Evolutionary conservation across 37 sponge, comb jelly and placozoan species (phyloP).

Genomic region (Hormiphora californensis): DNA sequence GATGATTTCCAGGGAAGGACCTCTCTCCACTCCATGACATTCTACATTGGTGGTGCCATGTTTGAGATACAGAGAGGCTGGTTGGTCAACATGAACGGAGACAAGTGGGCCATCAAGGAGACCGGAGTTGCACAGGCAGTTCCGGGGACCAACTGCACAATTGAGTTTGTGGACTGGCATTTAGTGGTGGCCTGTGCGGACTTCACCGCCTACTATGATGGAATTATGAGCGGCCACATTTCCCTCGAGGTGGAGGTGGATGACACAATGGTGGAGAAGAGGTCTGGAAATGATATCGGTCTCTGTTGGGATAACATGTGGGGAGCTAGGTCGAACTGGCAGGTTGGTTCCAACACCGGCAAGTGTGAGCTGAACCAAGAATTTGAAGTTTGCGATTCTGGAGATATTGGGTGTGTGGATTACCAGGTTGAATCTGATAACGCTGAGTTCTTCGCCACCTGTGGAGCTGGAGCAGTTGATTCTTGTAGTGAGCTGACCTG

Average conservation of each 20-base stretch:
- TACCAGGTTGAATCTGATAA: not conserved
- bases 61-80: slow-evolving; percentile 44
- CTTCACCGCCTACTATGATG: not conserved
- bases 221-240: slow-evolving; percentile 27
- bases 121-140: too few relatives aligned
- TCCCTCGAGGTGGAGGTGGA: too few relatives aligned
- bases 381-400: too few relatives aligned
- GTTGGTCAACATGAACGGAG: not conserved
- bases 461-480: not conserved
- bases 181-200: not conserved
- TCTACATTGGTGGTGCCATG: not conserved
- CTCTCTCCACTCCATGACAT: slow-evolving; percentile 5
- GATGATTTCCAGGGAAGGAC: not conserved
- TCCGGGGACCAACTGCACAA: not conserved
- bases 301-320: slow-evolving; percentile 34
- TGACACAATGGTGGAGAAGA: not conserved
- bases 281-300: not conserved
- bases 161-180: not conserved
- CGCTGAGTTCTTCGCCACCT: not conserved
- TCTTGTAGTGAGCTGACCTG: slow-evolving; percentile 24
- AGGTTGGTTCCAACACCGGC: not conserved
- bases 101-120: slow-evolving; percentile 4
- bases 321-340: slow-evolving; percentile 36
- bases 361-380: not conserved
- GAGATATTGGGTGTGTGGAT: not conserved